Evolutionary conservation across 2,113 vertebrate genomes (phyloP), one percentile per base, ranked within the genome.

Genomic region (Periophthalmodon schlosseri): DNA sequence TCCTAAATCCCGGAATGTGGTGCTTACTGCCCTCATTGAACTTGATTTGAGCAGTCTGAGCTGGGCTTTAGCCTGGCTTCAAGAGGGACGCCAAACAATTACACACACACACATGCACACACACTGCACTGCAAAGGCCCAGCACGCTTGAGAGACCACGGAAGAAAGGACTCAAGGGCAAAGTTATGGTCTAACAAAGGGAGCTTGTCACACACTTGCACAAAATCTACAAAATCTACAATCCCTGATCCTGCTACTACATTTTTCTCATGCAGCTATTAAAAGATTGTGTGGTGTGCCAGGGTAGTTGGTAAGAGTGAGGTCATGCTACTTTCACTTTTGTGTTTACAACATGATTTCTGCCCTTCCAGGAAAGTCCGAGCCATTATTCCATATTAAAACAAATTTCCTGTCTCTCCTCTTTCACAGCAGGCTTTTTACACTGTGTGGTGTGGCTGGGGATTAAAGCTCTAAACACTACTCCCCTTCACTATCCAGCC

Each of bases 1-100:
- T 81, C 63, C 82, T 70, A 87, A 87, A 87, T 85, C 83, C 82
- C 70, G 72, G 85, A 84, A 82, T 86, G 86, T 80, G 80, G 71
- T 80, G 74, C 67, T 61, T 76, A 52, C 78, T 74, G 69, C 75
- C 76, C 73, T 87, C 77, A 76, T 67, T 68, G 69, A 69, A 78
- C 76, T 81, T 77, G 77, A 84, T 88, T 78, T 84, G 78, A 86
- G 64, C 76, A 81, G 85, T 77, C 77, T 69, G 73, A 84, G 77
- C 69, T 20, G 23, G 72, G 80, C 74, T 76, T 87, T 81, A 80
- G 64, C 33, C 33, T 47, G 69, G 69, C 70, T 83, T 84, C 71
- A 74, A 81, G 73, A 83, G 46, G 15, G 61, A 73, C 70, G 81
- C 70, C 82, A 82, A 76, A 83, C 52, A 70, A 75, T 76, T 4